Base-by-base conservation (phyloP, 2,888 invertebrate species). In the Automeris io region DNA sequence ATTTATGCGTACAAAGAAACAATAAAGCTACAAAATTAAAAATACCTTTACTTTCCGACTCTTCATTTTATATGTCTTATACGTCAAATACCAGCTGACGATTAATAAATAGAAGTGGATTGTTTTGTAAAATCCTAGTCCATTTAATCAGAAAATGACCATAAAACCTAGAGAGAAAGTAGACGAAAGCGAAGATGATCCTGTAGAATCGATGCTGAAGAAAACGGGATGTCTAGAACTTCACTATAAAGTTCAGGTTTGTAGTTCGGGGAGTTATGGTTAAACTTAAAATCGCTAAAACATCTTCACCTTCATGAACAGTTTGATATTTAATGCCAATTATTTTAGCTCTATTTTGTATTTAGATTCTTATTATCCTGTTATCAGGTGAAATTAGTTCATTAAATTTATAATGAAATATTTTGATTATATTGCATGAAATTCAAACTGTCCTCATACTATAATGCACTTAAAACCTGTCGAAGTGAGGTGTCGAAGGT, bases 211-310 rank as follows among this genome's bases (percentile, higher is more conserved):
- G 44, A 95, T 97, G 94, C 76, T 98, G 8, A 94, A 94, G 63
- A 94, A 92, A 80, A 94, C 97, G 13, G 98, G 98, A 5, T 98
- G 98, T 68, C 89, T 96, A 37, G 91, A 97, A 53, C 81, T 94
- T 40, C 98, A 98, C 83, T 96, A 95, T 63, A 92, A 94, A 89
- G 93, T 97, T 24, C 95, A 95, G 90, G 96, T 94, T 21, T 11
- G 33, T 39, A 8, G 16, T 25, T n/a, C 5, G 18, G 2, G 8
- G 5, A 6, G 6, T 11, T 35, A 23, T 11, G 2, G n/a, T 9
- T 18, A 3, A 1, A 18, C 5, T 12, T 13, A 19, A 3, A 21
- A 26, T 26, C 9, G 11, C 4, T n/a, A 32, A 33, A 8, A 22
- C 18, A 3, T 23, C 5, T 35, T 23, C 22, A 37, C 22, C 7